Evolutionary conservation across 2,113 vertebrate species (phyloP).

Genomic region (Philantomba maxwellii): DNA sequence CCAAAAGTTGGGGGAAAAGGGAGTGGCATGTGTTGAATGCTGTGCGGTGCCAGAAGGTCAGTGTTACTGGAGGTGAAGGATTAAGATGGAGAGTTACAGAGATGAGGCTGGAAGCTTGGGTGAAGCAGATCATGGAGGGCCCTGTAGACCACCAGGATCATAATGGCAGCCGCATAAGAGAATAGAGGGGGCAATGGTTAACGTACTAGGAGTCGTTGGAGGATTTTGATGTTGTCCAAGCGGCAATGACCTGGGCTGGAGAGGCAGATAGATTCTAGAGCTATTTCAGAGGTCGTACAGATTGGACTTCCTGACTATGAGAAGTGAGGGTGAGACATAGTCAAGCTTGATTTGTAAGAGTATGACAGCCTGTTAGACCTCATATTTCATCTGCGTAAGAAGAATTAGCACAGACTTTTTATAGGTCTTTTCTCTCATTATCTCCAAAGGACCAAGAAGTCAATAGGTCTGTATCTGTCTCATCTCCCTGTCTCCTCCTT

Average conservation of each 20-base stretch:
- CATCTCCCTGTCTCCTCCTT: not conserved
- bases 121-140: not conserved
- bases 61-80: not conserved
- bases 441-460: not conserved
- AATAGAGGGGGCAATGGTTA: not conserved
- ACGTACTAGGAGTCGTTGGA: not conserved
- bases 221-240: not conserved
- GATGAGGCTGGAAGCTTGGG: not conserved
- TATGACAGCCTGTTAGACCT: not conserved
- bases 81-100: not conserved
- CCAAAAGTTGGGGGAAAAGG: not conserved
- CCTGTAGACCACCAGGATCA: too few species aligned
- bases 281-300: not conserved
- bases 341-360: not conserved
- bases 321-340: not conserved
- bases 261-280: not conserved
- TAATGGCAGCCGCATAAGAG: not conserved
- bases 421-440: not conserved
- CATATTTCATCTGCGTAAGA: not conserved
- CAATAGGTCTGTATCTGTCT: not conserved
- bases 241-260: not conserved
- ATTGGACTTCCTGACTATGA: not conserved
- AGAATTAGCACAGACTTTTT: not conserved
- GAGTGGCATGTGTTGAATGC: not conserved
- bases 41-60: not conserved